Conservation (phyloP, 2,888 invertebrate genomes). For the Capitulum mitella region DNA sequence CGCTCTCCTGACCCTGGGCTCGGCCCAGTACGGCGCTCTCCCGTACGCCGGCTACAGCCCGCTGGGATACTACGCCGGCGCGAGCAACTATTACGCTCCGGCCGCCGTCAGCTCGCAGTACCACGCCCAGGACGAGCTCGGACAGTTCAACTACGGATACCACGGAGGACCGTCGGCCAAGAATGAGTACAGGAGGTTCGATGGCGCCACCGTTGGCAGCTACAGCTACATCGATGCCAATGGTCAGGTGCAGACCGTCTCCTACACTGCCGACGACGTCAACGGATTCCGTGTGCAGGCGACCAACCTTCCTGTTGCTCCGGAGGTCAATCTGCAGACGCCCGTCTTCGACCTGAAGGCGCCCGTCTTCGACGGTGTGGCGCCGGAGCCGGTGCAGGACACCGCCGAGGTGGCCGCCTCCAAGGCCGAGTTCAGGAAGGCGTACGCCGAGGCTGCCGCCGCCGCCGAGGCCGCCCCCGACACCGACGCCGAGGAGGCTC, state of each 20-base stretch:
- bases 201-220: slow-evolving; percentile 32
- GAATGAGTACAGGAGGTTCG: slow-evolving; percentile 45
- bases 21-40: background rate
- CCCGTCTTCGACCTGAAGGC: background rate
- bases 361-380: slow-evolving; percentile 27
- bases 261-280: slow-evolving; percentile 33
- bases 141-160: slow-evolving; percentile 51
- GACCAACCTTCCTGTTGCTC: slow-evolving; percentile 51
- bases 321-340: slow-evolving; percentile 34
- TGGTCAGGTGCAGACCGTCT: slow-evolving; percentile 52
- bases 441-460: slow-evolving; percentile 31
- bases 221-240: slow-evolving; percentile 35
- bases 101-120: background rate
- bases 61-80: background rate
- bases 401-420: slow-evolving; percentile 45
- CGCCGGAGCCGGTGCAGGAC: slow-evolving; percentile 38
- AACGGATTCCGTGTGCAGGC: slow-evolving; percentile 57
- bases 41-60: background rate
- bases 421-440: slow-evolving; percentile 30
- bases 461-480: slow-evolving; percentile 39
- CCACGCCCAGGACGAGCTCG: slow-evolving; percentile 9
- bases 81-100: background rate
- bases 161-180: slow-evolving; percentile 57
- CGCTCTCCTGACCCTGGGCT: background rate
- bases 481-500: slow-evolving; percentile 31